Evolutionary conservation across 2,888 invertebrate genomes (phyloP), one percentile per base, ranked within the genome.

Genomic region (Dendrolimus houi): DNA sequence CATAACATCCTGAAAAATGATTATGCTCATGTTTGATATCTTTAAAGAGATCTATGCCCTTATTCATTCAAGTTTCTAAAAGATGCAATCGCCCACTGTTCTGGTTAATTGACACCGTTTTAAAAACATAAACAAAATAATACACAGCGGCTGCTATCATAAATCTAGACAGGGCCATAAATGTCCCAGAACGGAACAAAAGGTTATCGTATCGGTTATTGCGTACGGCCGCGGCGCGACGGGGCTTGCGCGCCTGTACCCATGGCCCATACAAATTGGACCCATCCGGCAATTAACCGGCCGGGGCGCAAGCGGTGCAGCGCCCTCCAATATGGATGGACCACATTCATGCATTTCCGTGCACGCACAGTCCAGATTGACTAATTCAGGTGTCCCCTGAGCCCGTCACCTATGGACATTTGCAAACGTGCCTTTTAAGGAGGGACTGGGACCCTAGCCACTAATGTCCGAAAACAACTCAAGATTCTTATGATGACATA

Each of bases 221-320:
- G 47, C 47, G 47, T 47, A 47, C 47, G 47, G 47, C 2, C 47
- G 47, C 47, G 12, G 47, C 47, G 47, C 29, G 29, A 6, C 29
- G 29, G 29, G 29, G 47, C 9, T 47, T 47, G 9, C 12, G 12
- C 9, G 47, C 47, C 9, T 9, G 47, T 12, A 47, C 47, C 12
- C 47, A 47, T 2, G 47, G 47, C 47, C 54, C 58, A 59, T 57
- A n/a, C 56, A 55, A 58, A 61, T 59, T 59, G 52, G 41, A 52
- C 56, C 54, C 55, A 55, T 59, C 59, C 56, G 58, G 52, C 54
- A 8, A 55, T 59, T 13, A 59, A 53, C 52, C 47, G 9, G 47
- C 9, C 47, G n/a, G 56, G 54, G 17, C 29, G 41, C 14, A 41
- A 52, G 29, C 29, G 29, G 29, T 3, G 29, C 29, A 6, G 29